These are phyloP conservation scores for Liasis olivaceus DNA, from an alignment of 2,797 vertebrate genomes.

Conservation along the genomic window DNA sequence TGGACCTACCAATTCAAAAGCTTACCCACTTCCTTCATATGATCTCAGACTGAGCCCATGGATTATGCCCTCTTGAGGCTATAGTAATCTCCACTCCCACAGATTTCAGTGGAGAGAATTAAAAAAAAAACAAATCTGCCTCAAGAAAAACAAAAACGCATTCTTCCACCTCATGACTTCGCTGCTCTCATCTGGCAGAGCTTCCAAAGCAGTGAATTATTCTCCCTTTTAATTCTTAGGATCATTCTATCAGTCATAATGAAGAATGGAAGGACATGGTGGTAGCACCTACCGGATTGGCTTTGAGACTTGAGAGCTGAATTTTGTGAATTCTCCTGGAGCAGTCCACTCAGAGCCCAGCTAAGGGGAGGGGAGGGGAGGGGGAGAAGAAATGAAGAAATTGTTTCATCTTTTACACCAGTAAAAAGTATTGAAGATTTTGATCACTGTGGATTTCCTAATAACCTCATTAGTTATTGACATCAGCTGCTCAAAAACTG, in stretches of 20 bases:
- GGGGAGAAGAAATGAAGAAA: not conserved
- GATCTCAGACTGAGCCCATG: not conserved
- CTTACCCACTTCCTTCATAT: not conserved
- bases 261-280: too few species aligned
- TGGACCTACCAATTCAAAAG: not conserved
- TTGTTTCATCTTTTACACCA: not conserved
- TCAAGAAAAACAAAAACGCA: not conserved
- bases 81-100: not conserved
- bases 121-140: not conserved
- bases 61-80: not conserved
- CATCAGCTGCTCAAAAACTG: not conserved
- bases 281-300: constrained; percentile 87
- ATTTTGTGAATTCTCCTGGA: constrained; percentile 96
- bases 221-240: not conserved
- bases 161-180: not conserved
- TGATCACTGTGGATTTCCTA: not conserved
- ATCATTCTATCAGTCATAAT: not conserved
- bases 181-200: not conserved
- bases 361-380: constrained; percentile 70
- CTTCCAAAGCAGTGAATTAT: not conserved
- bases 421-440: not conserved
- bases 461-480: not conserved
- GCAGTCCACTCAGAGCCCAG: constrained; percentile 96
- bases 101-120: too few species aligned
- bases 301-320: constrained; percentile 95